Evolutionary conservation across 1,140 invertebrate species (phyloP).

Genomic region (Bicyclus anynana): DNA sequence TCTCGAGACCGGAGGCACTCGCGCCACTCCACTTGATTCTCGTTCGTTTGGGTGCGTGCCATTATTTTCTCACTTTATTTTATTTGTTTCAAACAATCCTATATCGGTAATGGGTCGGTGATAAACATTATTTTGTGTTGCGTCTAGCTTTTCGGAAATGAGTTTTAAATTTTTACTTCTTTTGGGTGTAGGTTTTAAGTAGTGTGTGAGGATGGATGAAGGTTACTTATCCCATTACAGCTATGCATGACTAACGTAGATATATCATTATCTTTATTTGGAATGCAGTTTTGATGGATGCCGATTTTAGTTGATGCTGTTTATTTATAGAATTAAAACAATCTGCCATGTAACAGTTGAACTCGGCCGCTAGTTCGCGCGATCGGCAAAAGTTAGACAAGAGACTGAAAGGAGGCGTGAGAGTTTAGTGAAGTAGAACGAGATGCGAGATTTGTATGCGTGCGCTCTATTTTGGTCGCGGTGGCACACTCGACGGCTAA

Average conservation of each 20-base stretch:
- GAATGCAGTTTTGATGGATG: neutral
- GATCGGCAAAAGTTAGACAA: constrained; percentile 43
- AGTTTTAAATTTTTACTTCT: neutral
- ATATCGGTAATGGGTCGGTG: constrained; percentile 29
- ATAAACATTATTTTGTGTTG: neutral
- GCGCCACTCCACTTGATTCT: constrained; percentile 31
- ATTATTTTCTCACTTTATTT: constrained; percentile 50
- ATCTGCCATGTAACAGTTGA: neutral
- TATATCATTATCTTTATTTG: too few relatives aligned
- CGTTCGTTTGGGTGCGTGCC: constrained; percentile 53
- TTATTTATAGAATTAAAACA: too few relatives aligned
- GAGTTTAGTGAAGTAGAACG: constrained; percentile 62
- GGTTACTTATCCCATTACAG: too few relatives aligned
- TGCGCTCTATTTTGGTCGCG: constrained; percentile 73
- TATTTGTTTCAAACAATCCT: constrained; percentile 40
- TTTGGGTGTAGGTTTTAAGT: neutral
- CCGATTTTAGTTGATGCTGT: too few relatives aligned
- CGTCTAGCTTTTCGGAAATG: neutral
- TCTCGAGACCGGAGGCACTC: constrained; percentile 18
- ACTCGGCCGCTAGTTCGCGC: constrained; percentile 27
- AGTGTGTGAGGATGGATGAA: too few relatives aligned
- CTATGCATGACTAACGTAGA: too few relatives aligned
- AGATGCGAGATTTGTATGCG: constrained; percentile 64
- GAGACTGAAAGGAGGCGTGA: constrained; percentile 50
- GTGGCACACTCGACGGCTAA: constrained; percentile 72